Conservation (phyloP, 2,888 invertebrate genomes). For the Leptinotarsa peninsularis region DNA sequence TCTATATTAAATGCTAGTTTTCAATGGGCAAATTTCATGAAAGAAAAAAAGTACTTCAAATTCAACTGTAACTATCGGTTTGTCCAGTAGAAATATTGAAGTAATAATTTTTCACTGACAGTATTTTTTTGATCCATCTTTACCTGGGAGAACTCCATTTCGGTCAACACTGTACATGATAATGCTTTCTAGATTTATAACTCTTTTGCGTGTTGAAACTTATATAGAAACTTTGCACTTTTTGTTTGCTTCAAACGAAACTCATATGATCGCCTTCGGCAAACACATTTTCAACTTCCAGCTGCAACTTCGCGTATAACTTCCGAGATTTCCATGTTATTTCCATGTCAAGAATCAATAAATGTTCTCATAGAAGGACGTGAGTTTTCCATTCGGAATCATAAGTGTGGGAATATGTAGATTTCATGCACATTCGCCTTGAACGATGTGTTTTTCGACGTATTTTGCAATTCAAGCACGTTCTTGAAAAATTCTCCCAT, state of each 20-base stretch:
- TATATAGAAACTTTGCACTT: slow-evolving; percentile 1
- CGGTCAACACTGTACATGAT: neutral
- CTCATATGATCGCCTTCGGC: slow-evolving; percentile 9
- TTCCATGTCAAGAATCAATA: slow-evolving; percentile 23
- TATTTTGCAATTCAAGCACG: slow-evolving; percentile 21
- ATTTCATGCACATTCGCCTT: slow-evolving; percentile 24
- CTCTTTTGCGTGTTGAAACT: neutral
- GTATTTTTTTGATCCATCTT: too few species aligned
- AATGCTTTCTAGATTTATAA: neutral
- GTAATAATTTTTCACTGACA: too few species aligned
- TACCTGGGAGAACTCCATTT: neutral
- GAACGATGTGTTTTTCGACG: slow-evolving; percentile 12
- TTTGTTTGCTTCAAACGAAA: neutral
- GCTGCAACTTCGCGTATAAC: slow-evolving; percentile 21
- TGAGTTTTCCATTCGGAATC: slow-evolving; percentile 5
- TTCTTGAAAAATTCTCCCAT: slow-evolving; percentile 6
- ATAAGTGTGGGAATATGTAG: slow-evolving; percentile 9
- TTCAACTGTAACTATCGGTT: too few species aligned
- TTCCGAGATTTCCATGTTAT: slow-evolving; percentile 26
- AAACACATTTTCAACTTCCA: slow-evolving; percentile 29
- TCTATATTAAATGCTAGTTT: too few species aligned
- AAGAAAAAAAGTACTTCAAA: too few species aligned
- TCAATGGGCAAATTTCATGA: too few species aligned
- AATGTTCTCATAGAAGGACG: slow-evolving; percentile 21
- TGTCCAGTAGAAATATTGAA: too few species aligned